Conservation (phyloP, 2,113 vertebrate genomes). For the Oreochromis aureus region DNA sequence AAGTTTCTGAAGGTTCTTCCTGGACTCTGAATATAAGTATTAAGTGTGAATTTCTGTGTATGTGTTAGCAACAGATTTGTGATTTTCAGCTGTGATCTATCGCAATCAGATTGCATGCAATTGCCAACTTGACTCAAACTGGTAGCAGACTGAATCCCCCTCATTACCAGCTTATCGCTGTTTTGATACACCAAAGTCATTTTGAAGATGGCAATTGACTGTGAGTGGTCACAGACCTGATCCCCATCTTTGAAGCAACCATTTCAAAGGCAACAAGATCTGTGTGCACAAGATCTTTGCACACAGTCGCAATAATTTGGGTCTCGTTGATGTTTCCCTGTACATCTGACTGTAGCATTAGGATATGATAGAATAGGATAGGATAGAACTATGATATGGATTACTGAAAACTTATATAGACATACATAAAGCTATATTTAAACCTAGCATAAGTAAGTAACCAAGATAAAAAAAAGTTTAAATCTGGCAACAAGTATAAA, state of each 20-base stretch:
- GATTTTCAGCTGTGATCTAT: neutral
- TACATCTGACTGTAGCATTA: neutral
- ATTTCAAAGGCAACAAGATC: neutral
- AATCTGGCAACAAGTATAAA: too few relatives aligned
- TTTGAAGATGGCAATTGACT: neutral
- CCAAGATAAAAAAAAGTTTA: neutral
- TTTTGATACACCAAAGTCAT: neutral
- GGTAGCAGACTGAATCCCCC: neutral
- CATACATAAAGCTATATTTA: neutral
- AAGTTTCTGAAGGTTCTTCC: neutral
- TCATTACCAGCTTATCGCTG: neutral
- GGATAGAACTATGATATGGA: neutral
- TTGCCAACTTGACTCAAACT: neutral
- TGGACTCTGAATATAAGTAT: neutral
- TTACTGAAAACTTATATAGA: neutral
- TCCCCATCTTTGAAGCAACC: neutral
- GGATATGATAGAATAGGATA: neutral
- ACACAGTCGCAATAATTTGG: neutral
- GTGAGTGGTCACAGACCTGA: neutral
- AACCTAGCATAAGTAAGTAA: neutral
- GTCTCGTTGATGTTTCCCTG: neutral
- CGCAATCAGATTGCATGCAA: neutral
- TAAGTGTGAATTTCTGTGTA: neutral
- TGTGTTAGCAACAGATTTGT: neutral
- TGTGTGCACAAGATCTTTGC: neutral